phyloP scores from a whole-genome alignment of 1,140 invertebrate genomes.

The Papilio glaucus region DNA sequence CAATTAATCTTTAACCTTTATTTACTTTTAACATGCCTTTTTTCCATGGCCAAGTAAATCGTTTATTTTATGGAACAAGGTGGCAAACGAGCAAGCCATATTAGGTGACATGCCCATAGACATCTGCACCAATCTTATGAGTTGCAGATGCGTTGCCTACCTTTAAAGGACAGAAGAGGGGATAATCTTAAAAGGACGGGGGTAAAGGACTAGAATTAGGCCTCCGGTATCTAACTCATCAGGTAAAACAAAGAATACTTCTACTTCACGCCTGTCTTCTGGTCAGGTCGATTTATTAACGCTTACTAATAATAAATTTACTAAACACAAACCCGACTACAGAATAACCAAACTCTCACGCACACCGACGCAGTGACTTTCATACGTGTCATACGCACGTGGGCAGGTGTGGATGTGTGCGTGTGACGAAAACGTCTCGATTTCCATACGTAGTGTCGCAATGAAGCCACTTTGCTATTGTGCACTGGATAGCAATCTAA shows the following conservation, averaged over 20 bases:
- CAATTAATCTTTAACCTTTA: neutral
- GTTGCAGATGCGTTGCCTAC: too few relatives aligned
- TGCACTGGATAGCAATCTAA: slow-evolving; percentile 23
- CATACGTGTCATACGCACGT: neutral
- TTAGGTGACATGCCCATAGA: too few relatives aligned
- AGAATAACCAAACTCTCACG: neutral
- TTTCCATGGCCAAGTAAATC: neutral
- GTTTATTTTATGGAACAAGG: too few relatives aligned
- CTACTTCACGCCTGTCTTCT: too few relatives aligned
- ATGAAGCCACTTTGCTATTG: slow-evolving; percentile 24
- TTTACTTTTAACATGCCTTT: neutral
- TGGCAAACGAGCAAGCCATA: too few relatives aligned
- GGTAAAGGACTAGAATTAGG: too few relatives aligned
- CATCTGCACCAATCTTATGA: too few relatives aligned
- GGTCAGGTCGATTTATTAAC: too few relatives aligned
- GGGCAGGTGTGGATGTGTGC: neutral
- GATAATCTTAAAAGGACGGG: too few relatives aligned
- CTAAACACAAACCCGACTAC: neutral
- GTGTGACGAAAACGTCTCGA: slow-evolving; percentile 5
- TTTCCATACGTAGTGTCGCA: slow-evolving; percentile 26
- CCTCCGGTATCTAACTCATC: too few relatives aligned
- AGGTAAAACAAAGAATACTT: too few relatives aligned
- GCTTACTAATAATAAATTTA: neutral
- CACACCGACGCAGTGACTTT: neutral
- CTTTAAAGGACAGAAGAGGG: too few relatives aligned